Percentiles rank a stretch among this genome's conserved stretches.
Conservation (phyloP, 2,113 vertebrate genomes). For the Sialia sialis region DNA sequence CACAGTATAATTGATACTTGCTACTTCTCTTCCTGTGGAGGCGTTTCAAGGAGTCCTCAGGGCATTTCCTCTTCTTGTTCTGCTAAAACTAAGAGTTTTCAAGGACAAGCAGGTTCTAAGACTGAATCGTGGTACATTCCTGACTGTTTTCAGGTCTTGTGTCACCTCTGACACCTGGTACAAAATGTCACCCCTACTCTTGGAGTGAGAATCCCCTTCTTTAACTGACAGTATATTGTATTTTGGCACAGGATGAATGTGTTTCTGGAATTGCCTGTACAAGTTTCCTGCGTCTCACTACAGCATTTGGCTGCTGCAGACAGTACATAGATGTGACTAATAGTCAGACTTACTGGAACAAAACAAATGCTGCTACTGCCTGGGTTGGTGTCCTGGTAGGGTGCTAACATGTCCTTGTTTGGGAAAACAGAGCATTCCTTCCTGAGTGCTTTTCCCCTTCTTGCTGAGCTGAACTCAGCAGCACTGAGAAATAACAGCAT, state of each 20-base stretch:
- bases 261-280: not conserved
- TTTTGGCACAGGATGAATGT: not conserved
- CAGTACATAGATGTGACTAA: not conserved
- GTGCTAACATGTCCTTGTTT: not conserved
- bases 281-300: not conserved
- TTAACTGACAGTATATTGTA: not conserved
- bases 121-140: fast-evolving
- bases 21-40: not conserved
- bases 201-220: not conserved
- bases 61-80: not conserved
- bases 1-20: not conserved
- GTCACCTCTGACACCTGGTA: not conserved
- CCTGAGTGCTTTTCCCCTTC: not conserved
- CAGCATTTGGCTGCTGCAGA: not conserved
- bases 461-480: not conserved
- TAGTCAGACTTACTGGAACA: not conserved
- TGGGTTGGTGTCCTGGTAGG: not conserved
- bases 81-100: not conserved
- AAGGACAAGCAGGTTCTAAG: not conserved
- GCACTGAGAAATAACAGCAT: not conserved
- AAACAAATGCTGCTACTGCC: not conserved
- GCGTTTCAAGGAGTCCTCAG: not conserved
- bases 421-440: not conserved
- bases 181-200: not conserved
- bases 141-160: not conserved